Evolutionary conservation across 2,113 vertebrate species (phyloP), one percentile per base, ranked within the genome.

Genomic region (Dendropsophus ebraccatus): DNA sequence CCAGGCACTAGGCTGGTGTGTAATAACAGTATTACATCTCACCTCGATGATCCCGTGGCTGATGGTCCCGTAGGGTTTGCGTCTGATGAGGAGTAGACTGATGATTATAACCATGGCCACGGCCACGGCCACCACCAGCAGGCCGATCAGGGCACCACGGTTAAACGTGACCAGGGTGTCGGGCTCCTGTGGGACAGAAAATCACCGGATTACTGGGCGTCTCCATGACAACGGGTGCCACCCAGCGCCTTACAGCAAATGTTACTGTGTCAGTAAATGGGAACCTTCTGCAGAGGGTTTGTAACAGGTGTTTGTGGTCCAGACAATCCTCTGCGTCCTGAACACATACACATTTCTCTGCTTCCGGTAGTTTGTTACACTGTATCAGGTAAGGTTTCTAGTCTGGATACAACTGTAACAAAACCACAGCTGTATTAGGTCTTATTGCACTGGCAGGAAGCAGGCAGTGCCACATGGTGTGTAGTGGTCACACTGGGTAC

Each of bases 101-200:
- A 96, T 94, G 19, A 96, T 94, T 92, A 96, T 96, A 88, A 96
- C 95, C 95, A 96, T 96, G 47, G 96, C 94, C 4, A 96, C 96
- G 0, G 95, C 95, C 82, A 96, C 95, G 0, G 96, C 96, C 67
- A 97, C 94, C 81, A 97, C 96, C 84, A 97, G 92, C 88, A 97
- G 90, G 8, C 96, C 96, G 8, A 97, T 96, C 93, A 97, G 94
- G 2, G 96, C 96, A 1, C 95, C 95, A 5, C 94, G 92, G 90
- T 96, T 96, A 81, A 96, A 95, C 1, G 95, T 95, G 87, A 95
- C 95, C 91, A 96, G 86, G 65, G 94, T 94, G 56, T 96, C 96
- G 0, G 95, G 95, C 90, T 95, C 95, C 96, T 96, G 82, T 45
- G 30, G 56, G 69, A 32, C 8, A 49, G 74, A 81, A 21, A 1